A percentile compares a stretch with the other conserved stretches of the same genome.
Conservation (phyloP, 2,797 vertebrate genomes). For the Tokudaia muenninki region DNA sequence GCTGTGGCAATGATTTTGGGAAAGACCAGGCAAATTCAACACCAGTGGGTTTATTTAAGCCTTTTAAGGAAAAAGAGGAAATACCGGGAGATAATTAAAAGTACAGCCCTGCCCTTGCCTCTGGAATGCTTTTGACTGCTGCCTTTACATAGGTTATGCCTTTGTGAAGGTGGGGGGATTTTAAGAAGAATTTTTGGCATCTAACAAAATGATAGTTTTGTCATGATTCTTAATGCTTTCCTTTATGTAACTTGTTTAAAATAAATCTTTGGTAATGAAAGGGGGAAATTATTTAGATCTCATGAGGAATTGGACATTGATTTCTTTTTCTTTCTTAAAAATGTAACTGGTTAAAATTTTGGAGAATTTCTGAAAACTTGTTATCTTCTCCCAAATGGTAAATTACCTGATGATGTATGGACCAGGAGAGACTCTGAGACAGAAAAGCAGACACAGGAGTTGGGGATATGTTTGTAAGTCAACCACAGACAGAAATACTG, state of each 20-base stretch:
- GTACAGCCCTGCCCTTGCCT: constrained; percentile 62
- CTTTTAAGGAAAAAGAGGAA: constrained; percentile 82
- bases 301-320: not conserved
- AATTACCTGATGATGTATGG: not conserved
- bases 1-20: constrained; percentile 75
- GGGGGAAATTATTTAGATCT: constrained; percentile 45
- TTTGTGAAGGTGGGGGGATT: constrained; percentile 50
- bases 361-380: constrained; percentile 55
- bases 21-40: constrained; percentile 80
- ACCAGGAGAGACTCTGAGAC: not conserved
- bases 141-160: constrained; percentile 70
- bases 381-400: constrained; percentile 25
- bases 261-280: constrained; percentile 25
- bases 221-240: constrained; percentile 32
- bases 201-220: constrained; percentile 58
- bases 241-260: constrained; percentile 59
- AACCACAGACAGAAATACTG: not conserved
- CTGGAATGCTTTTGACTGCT: constrained; percentile 74
- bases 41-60: constrained; percentile 80
- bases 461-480: not conserved
- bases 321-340: constrained; percentile 17
- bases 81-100: constrained; percentile 81
- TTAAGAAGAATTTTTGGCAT: constrained; percentile 65
- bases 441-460: not conserved
- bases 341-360: constrained; percentile 47